These are phyloP conservation scores for Drosophila pandora DNA, from an alignment of 1,140 invertebrate genomes.

Conservation along the genomic window DNA sequence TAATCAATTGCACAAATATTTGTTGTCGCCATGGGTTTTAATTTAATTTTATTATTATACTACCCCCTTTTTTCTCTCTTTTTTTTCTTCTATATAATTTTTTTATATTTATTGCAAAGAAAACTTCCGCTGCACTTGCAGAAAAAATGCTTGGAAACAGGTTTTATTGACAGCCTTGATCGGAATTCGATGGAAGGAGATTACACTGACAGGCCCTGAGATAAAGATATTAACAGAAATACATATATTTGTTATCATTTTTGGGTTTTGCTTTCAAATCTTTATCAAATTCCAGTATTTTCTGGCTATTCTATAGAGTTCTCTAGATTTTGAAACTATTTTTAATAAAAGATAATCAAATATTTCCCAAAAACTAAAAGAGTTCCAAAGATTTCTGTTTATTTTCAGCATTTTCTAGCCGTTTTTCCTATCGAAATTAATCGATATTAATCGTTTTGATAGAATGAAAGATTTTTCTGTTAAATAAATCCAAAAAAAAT, in stretches of 20 bases:
- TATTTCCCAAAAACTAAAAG: no score
- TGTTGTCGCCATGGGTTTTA: conserved; percentile 18
- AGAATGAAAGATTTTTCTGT: no score
- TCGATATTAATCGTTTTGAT: no score
- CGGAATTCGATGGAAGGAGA: not conserved
- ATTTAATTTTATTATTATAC: not conserved
- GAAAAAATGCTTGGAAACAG: not conserved
- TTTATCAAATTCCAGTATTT: not conserved
- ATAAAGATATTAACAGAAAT: not conserved
- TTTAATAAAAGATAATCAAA: no score
- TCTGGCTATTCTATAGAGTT: no score
- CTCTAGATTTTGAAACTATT: no score
- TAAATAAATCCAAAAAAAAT: no score
- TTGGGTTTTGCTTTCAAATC: not conserved
- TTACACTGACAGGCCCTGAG: not conserved
- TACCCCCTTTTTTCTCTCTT: not conserved
- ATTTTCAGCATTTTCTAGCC: no score
- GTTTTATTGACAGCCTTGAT: not conserved
- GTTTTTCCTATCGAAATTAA: no score
- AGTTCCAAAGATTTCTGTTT: no score
- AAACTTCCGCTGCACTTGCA: conserved; percentile 6
- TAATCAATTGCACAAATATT: conserved; percentile 77
- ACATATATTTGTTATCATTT: not conserved
- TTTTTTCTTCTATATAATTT: not conserved
- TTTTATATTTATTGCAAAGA: not conserved